Evolutionary conservation across 2,797 vertebrate genomes (phyloP), one percentile per base, ranked within the genome.

Genomic region (Lutjanus argentimaculatus): DNA sequence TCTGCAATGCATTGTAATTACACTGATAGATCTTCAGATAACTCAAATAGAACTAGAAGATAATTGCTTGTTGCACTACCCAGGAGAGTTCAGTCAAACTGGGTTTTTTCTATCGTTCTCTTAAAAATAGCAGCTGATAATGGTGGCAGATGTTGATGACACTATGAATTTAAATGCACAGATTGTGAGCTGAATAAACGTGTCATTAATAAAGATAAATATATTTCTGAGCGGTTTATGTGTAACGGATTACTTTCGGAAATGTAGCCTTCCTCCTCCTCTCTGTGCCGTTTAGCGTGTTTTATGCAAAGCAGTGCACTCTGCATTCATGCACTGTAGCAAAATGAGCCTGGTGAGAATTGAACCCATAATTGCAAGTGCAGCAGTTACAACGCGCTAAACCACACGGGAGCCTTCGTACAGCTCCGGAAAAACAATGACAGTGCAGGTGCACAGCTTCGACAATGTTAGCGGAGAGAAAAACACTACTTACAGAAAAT

Each of bases 341-440:
- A 68, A 86, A 91, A 90, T 72, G 79, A 89, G 91, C 79, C 89
- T 87, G 80, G 67, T 83, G 91, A 90, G 91, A 79, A 87, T 58
- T 88, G 76, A 92, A 88, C 83, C 80, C 82, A 40, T 92, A 92
- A 93, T 90, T 93, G 89, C 90, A 77, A 90, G 86, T 84, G 90
- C 87, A 85, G 90, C 87, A 84, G 87, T 83, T 87, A 85, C 79
- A 87, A 78, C 19, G 16, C 30, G 67, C 73, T 43, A 69, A 84
- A 74, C 86, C 91, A 84, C 88, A 48, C 22, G 63, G 90, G 86
- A 92, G 80, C 77, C 49, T 58, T 64, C 8, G 11, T 22, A 67
- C 73, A 67, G 61, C 59, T 69, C 52, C 42, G 75, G 62, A 81
- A 83, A 85, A 90, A 88, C 87, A 82, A 77, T 67, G 81, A 79